Percentiles rank a stretch among this genome's conserved stretches.
These are phyloP conservation scores for Pseudochromis fuscus DNA, from an alignment of 2,797 vertebrate species.

Conservation along the genomic window DNA sequence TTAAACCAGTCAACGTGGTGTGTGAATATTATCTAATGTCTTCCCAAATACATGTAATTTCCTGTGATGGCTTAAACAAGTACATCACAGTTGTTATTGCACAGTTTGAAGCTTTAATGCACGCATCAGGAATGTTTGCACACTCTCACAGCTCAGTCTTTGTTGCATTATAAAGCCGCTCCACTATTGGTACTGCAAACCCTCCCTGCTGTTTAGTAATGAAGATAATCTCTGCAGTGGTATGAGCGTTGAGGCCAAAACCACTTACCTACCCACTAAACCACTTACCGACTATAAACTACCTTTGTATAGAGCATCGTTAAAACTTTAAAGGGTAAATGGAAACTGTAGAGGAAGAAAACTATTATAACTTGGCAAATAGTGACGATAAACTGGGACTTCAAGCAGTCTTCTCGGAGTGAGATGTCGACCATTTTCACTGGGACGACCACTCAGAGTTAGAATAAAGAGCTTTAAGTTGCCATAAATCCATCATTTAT, in stretches of 20 bases:
- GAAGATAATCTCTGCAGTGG: neutral
- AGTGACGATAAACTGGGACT: neutral
- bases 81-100: constrained; percentile 1
- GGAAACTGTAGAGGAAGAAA: neutral
- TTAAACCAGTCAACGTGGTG: neutral
- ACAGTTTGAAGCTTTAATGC: neutral
- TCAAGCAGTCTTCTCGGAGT: neutral
- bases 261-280: neutral
- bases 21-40: neutral
- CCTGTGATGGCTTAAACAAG: neutral
- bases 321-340: neutral
- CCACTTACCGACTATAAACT: neutral
- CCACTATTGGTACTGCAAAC: neutral
- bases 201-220: neutral
- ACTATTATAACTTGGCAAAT: neutral
- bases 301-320: neutral
- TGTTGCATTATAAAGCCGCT: neutral
- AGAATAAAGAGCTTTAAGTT: no score
- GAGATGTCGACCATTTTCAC: no score
- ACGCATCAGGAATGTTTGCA: neutral
- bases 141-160: neutral
- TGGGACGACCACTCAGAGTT: no score
- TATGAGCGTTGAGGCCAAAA: neutral
- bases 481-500: no score
- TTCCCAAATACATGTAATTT: neutral